Conservation (phyloP, 1,140 invertebrate species). For the Bombus soroeensis region DNA sequence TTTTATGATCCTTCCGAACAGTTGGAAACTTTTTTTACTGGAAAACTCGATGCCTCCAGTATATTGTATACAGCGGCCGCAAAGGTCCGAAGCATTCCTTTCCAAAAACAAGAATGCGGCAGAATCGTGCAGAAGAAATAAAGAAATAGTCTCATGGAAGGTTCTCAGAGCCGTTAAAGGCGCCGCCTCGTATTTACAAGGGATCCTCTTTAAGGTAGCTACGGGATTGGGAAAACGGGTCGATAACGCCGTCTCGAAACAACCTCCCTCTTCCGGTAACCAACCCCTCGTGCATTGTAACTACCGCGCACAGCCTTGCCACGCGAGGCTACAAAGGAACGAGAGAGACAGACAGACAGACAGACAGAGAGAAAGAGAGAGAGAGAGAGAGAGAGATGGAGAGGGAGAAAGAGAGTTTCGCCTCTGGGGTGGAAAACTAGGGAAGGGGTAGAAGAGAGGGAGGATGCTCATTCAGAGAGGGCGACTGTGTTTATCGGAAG, state of each 20-base stretch:
- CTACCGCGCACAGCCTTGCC: constrained; percentile 53
- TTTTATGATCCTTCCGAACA: too few species aligned
- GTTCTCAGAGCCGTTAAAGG: constrained; percentile 50
- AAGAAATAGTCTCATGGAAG: not conserved
- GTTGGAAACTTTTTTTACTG: too few species aligned
- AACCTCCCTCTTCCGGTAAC: constrained; percentile 56
- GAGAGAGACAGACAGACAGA: not conserved
- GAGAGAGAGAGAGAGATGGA: not conserved
- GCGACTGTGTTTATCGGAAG: constrained; percentile 61
- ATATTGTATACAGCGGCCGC: too few species aligned
- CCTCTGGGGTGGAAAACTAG: not conserved
- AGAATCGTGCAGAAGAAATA: not conserved
- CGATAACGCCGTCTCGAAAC: constrained; percentile 78
- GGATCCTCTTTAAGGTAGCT: constrained; percentile 73
- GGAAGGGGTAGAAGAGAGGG: not conserved
- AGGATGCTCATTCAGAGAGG: constrained; percentile 54
- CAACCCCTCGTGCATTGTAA: constrained; percentile 60
- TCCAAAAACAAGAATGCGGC: not conserved
- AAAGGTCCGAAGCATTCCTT: not conserved
- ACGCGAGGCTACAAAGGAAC: constrained; percentile 34
- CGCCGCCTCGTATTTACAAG: constrained; percentile 46
- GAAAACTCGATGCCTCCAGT: not conserved
- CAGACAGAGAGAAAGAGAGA: rapidly evolving
- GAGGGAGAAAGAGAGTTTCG: not conserved
- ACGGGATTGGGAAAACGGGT: constrained; percentile 63